Base-by-base conservation (phyloP, 2,888 invertebrate species). In the Stomorhina lunata region DNA sequence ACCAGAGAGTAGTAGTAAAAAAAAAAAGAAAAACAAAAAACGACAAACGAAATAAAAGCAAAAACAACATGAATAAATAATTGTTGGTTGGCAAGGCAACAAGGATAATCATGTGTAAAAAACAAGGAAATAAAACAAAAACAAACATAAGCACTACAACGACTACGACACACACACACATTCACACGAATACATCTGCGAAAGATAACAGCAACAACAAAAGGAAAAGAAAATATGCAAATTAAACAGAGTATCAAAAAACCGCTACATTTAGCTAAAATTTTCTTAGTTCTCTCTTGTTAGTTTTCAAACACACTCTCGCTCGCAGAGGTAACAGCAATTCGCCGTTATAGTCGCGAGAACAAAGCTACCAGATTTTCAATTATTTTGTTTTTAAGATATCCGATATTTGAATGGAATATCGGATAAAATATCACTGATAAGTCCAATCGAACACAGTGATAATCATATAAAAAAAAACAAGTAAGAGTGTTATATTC, bases 51-150 rank as follows among this genome's bases (percentile, higher is more conserved):
- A n/a, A n/a, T n/a, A n/a, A n/a, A n/a, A n/a, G n/a, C n/a, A n/a
- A n/a, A n/a, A 63, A 76, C 37, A 34, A 20, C 7, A 32, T 25
- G n/a, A 40, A 20, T 40, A 50, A 55, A 71, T 57, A 65, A 48
- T 43, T 66, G 69, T 57, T 57, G 59, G 81, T 66, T 81, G 63
- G 79, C 69, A 82, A 82, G 79, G 79, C 79, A 82, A 77, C 77
- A 48, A 75, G 81, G 81, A 82, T 82, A 81, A 81, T 68, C 78
- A 78, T 78, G 73, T 78, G 81, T 81, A 79, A 82, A n/a, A 78
- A 79, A 79, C 65, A 78, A 82, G 81, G 79, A 82, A 75, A 79
- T 73, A 43, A 79, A 75, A 75, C 43, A 73, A 75, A 75, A 75
- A 66, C 81, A 78, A 82, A 76, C 76, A 45, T 25, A 20, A 63